Conservation (phyloP, 2,888 invertebrate species). For the Mythimna loreyi region DNA sequence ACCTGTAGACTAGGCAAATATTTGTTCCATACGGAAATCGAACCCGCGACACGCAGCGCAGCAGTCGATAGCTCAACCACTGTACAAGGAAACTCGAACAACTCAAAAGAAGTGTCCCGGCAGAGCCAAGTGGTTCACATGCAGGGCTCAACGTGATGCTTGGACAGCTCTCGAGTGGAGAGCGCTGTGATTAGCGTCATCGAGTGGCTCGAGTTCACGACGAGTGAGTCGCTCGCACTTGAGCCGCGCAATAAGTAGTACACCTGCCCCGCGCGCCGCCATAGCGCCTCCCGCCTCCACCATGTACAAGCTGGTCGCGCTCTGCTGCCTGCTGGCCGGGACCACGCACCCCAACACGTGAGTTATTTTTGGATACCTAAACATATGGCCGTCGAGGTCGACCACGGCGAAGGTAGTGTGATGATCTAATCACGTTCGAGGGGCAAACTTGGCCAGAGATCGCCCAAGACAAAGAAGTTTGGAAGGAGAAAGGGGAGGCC, state of each 20-base stretch:
- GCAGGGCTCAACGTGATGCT: slow-evolving; percentile 37
- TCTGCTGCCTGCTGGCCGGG: slow-evolving; percentile 32
- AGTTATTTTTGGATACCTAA: slow-evolving; percentile 28
- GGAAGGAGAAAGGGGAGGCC: too few species aligned
- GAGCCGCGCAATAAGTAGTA: slow-evolving; percentile 23
- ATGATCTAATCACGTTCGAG: not conserved
- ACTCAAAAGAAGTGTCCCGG: slow-evolving; percentile 24
- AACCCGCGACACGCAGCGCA: too few species aligned
- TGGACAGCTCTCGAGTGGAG: slow-evolving; percentile 21
- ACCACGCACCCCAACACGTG: slow-evolving; percentile 22
- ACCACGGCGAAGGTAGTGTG: too few species aligned
- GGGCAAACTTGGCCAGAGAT: too few species aligned
- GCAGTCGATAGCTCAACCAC: too few species aligned
- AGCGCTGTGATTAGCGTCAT: slow-evolving; percentile 32
- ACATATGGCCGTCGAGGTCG: too few species aligned
- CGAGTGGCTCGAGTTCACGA: slow-evolving; percentile 13
- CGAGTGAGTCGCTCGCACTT: slow-evolving; percentile 2
- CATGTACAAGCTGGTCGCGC: slow-evolving; percentile 28
- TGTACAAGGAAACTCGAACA: slow-evolving; percentile 21
- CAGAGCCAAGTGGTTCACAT: slow-evolving; percentile 31
- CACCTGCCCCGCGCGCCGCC: slow-evolving; percentile 1
- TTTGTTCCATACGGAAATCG: too few species aligned
- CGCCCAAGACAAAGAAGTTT: too few species aligned
- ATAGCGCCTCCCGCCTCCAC: slow-evolving; percentile 9
- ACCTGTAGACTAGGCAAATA: too few species aligned